phyloP scores from a whole-genome alignment of 2,797 vertebrate genomes.

The Poecilia wingei region DNA sequence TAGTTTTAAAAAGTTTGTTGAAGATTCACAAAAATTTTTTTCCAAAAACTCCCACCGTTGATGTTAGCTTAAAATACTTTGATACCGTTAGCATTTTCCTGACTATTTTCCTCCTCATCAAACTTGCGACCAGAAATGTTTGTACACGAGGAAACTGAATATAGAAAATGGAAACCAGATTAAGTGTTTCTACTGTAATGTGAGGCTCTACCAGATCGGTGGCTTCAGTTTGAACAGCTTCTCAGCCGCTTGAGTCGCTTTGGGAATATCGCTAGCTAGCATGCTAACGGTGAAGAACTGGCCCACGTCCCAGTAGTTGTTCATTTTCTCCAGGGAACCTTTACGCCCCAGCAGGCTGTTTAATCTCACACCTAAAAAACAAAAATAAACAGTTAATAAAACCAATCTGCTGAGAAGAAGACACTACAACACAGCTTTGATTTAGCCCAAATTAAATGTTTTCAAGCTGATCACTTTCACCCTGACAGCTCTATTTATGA shows the following conservation, averaged over 20 bases:
- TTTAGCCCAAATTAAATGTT: not conserved
- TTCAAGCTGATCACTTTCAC: not conserved
- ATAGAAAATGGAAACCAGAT: not conserved
- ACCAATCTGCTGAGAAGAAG: not conserved
- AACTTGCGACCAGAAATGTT: not conserved
- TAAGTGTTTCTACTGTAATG: not conserved
- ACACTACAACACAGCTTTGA: not conserved
- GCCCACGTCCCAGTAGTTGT: slow-evolving; percentile 96
- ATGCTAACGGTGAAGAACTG: slow-evolving; percentile 95
- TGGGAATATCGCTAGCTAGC: slow-evolving; percentile 89
- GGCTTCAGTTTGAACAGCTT: slow-evolving; percentile 95
- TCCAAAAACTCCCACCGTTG: not conserved
- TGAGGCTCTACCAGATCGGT: slow-evolving; percentile 87
- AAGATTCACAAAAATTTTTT: not conserved
- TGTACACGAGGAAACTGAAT: not conserved
- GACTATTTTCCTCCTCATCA: not conserved
- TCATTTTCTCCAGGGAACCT: slow-evolving; percentile 96
- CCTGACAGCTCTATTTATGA: not conserved
- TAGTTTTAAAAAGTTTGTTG: not conserved
- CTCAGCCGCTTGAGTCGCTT: slow-evolving; percentile 93
- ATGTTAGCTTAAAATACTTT: not conserved
- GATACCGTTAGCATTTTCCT: not conserved
- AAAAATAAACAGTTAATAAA: slow-evolving; percentile 1
- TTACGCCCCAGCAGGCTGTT: slow-evolving; percentile 94
- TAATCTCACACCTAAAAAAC: slow-evolving; percentile 85